Evolutionary conservation across 2,888 invertebrate genomes (phyloP), one percentile per base, ranked within the genome.

Genomic region (Blera fallax): DNA sequence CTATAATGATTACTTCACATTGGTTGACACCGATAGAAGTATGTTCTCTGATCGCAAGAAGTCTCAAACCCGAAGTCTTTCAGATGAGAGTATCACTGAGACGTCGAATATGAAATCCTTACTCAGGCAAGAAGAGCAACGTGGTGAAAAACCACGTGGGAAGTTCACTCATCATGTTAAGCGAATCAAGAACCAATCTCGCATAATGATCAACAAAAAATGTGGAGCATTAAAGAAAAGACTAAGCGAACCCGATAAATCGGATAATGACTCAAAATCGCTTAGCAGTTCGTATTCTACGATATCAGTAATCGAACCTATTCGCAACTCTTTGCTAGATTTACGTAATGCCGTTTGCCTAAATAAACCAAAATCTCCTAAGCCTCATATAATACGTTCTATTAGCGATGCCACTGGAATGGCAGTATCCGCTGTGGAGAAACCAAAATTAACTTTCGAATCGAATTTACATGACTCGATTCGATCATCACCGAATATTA

Each of bases 161-260:
- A 90, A 93, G 50, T 91, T 94, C 89, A 88, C 94, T 72, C 89
- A 94, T 18, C 94, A 94, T 60, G 93, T 96, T 54, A 95, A 94
- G 87, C 95, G 94, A 82, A 92, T 96, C 0, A 95, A 94, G 89
- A 93, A 90, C 90, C 92, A 94, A n/a, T 94, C 94, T 0, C 94
- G 94, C 58, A 93, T 93, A 89, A 93, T 95, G 32, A 93, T 96
- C 11, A 93, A 94, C 0, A 95, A 94, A 89, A 94, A 94, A 89
- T 94, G 95, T 88, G 93, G 93, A 0, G 94, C 93, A n/a, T 90
- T 94, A n/a, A 93, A 94, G 89, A 93, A 94, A 3, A 94, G 93
- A 88, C 92, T 93, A 69, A 90, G 93, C 2, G 94, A 94, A 14
- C 60, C 29, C 1, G 60, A 60, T 6, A 77, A 79, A 21, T 62